Evolutionary conservation across 2,797 vertebrate species (phyloP).

Genomic region (Neosilurus mollespiculum): DNA sequence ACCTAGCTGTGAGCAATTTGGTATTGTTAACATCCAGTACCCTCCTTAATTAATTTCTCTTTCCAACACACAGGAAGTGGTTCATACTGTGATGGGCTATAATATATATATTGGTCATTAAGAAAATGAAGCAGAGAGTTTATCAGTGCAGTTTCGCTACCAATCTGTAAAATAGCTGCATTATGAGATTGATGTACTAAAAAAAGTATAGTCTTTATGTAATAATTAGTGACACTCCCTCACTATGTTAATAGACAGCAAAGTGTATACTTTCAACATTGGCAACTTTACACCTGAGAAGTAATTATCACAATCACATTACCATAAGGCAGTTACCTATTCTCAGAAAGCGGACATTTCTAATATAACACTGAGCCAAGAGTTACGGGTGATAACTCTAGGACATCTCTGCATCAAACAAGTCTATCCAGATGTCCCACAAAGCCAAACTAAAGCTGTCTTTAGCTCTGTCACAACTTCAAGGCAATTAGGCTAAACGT

Average conservation of each 20-base stretch:
- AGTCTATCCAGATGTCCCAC: not conserved
- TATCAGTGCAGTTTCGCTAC: not conserved
- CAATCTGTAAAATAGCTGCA: not conserved
- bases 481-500: constrained; percentile 69
- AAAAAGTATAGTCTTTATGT: not conserved
- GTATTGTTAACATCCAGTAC: constrained; percentile 1
- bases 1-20: not conserved
- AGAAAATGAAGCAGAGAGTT: not conserved
- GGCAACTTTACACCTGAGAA: too few species aligned
- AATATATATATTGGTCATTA: constrained; percentile 1
- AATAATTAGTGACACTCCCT: not conserved
- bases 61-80: not conserved
- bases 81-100: not conserved
- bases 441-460: not conserved
- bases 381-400: not conserved
- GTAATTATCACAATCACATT: not conserved
- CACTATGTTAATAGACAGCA: not conserved
- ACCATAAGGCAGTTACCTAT: too few species aligned
- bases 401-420: not conserved
- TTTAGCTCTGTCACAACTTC: constrained; percentile 59
- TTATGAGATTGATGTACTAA: too few species aligned
- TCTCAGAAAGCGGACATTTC: not conserved
- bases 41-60: not conserved
- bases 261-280: not conserved
- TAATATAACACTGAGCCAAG: not conserved